Conservation (phyloP, 2,888 invertebrate species). For the Sarcophaga carnaria region DNA sequence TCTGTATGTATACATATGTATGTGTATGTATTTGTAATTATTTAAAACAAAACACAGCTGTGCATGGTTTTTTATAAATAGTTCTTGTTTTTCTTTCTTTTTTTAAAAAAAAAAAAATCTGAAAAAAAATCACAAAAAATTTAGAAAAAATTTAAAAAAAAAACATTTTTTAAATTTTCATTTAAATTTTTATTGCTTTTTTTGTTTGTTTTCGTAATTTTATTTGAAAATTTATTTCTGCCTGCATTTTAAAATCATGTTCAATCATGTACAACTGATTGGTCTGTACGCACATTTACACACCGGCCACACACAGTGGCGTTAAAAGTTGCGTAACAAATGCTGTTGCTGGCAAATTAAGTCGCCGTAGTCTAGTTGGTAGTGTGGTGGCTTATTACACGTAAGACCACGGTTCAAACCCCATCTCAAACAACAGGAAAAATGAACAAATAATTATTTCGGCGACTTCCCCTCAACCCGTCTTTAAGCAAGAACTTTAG, state of each 20-base stretch:
- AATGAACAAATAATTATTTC: no score
- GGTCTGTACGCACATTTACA: constrained; percentile 7
- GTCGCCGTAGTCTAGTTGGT: no score
- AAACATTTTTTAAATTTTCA: neutral
- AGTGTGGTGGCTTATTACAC: no score
- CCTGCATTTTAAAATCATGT: constrained; percentile 60
- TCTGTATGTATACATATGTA: constrained; percentile 3
- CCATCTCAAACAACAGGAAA: no score
- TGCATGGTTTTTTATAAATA: neutral
- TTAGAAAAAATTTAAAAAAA: no score
- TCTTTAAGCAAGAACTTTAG: no score
- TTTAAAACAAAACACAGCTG: constrained; percentile 36
- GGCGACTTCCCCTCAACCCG: no score
- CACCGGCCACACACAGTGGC: neutral
- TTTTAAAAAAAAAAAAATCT: neutral
- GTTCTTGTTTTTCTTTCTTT: neutral
- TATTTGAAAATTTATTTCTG: neutral
- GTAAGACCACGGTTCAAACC: no score
- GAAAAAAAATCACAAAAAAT: neutral
- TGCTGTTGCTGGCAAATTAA: no score
- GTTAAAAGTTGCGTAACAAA: no score
- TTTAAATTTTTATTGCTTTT: neutral
- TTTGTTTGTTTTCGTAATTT: neutral
- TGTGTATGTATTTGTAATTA: constrained; percentile 18
- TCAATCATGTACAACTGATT: constrained; percentile 64